phyloP scores from a whole-genome alignment of 1,140 invertebrate species.

The Habropoda laboriosa region DNA sequence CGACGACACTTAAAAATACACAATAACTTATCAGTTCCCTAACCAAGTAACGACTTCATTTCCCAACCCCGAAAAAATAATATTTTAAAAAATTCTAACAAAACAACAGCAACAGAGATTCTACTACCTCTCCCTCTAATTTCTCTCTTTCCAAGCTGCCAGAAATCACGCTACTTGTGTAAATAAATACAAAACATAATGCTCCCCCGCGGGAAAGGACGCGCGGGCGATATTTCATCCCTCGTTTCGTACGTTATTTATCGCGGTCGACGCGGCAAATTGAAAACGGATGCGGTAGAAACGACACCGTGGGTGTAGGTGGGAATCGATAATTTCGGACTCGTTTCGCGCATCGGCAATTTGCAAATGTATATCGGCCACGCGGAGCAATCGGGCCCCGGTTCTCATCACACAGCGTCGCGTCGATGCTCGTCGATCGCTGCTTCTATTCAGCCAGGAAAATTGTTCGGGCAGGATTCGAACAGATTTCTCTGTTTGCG shows the following conservation, averaged over 20 bases:
- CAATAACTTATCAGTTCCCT: no score
- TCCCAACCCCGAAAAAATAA: no score
- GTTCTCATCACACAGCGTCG: constrained; percentile 14
- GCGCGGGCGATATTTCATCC: background rate
- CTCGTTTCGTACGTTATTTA: constrained; percentile 14
- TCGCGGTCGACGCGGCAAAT: constrained; percentile 1
- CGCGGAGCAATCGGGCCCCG: background rate
- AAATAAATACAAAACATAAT: no score
- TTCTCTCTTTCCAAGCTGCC: no score
- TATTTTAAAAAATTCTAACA: no score
- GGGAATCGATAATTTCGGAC: constrained; percentile 31
- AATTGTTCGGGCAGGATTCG: background rate
- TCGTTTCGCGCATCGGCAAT: constrained; percentile 14
- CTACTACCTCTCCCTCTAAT: no score
- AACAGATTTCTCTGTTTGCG: constrained; percentile 7
- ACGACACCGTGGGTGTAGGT: background rate
- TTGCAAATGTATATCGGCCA: constrained; percentile 19
- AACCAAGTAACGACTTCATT: no score
- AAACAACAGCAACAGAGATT: no score
- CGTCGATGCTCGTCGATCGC: constrained; percentile 8
- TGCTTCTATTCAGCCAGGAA: background rate
- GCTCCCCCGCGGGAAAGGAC: no score
- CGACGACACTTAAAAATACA: no score
- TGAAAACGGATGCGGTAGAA: constrained; percentile 19
- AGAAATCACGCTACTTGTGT: no score